Evolutionary conservation across 2,888 invertebrate genomes (phyloP), one percentile per base, ranked within the genome.

Genomic region (Erpobdella octoculata): DNA sequence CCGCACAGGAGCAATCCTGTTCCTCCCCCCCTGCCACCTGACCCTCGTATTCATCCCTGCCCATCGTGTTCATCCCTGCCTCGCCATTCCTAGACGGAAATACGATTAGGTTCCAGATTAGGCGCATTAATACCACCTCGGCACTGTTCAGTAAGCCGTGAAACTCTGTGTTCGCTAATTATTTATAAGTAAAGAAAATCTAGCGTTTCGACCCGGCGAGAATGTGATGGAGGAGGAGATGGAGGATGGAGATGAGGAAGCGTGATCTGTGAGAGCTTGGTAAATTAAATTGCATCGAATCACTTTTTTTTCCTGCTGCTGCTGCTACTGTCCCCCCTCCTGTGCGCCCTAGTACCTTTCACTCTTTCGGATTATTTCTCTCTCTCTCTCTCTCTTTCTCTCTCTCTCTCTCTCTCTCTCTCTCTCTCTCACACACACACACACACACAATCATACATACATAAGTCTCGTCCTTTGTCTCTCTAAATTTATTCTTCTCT

Each of bases 231-330:
- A n/a, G n/a, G n/a, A n/a, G n/a, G n/a, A n/a, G n/a, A n/a, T n/a
- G n/a, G n/a, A n/a, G n/a, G n/a, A n/a, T n/a, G n/a, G n/a, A n/a
- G n/a, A 6, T 21, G 53, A 53, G 28, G 28, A 53, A 53, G 53
- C 53, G 5, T 28, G 53, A 53, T 53, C 28, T 28, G 8, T 4
- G n/a, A n/a, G n/a, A 25, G 53, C n/a, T 28, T 21, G 41, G 53
- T 25, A 53, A 53, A 53, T 53, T 53, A 53, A 53, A 53, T 53
- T 53, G 53, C n/a, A 28, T 53, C n/a, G n/a, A n/a, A n/a, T n/a
- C n/a, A n/a, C n/a, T n/a, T n/a, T n/a, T n/a, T n/a, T n/a, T 21
- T 28, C 53, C 53, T n/a, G 53, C 53, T 53, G 6, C 28, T 25
- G 48, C 53, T 21, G 18, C 3, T 2, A 21, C 18, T 21, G 53